Percentiles rank a stretch among this genome's conserved stretches.
Conservation (phyloP, 2,113 vertebrate species). For the Drymodes brunneopygia region DNA sequence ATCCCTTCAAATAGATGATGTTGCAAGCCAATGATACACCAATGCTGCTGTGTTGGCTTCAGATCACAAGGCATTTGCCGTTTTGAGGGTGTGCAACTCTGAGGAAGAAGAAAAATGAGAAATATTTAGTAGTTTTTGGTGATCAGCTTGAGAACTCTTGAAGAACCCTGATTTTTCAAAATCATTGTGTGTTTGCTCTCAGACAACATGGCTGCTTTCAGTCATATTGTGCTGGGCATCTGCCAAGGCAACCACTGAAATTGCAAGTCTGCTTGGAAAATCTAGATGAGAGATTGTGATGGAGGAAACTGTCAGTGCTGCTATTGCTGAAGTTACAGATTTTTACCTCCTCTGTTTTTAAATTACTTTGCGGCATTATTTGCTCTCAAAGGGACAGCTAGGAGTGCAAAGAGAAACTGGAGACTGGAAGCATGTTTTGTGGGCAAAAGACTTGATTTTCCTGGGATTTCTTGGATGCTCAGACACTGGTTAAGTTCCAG, state of each 20-base stretch:
- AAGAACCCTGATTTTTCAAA: not conserved
- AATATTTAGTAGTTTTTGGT: not conserved
- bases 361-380: not conserved
- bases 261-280: not conserved
- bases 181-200: not conserved
- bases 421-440: not conserved
- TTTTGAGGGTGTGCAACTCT: not conserved
- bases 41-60: not conserved
- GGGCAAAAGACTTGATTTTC: not conserved
- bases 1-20: not conserved
- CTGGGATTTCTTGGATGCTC: not conserved
- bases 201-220: constrained; percentile 11
- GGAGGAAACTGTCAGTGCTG: not conserved
- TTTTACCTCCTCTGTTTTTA: constrained; percentile 5
- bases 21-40: not conserved
- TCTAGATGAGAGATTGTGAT: not conserved
- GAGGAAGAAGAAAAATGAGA: not conserved
- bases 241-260: not conserved
- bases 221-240: not conserved
- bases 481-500: not conserved
- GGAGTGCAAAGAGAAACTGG: not conserved
- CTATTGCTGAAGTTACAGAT: not conserved
- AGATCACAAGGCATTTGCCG: not conserved
- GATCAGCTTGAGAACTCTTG: not conserved
- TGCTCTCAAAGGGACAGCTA: not conserved